Base-by-base conservation (phyloP, 2,113 vertebrate species). In the Odocoileus virginianus region DNA sequence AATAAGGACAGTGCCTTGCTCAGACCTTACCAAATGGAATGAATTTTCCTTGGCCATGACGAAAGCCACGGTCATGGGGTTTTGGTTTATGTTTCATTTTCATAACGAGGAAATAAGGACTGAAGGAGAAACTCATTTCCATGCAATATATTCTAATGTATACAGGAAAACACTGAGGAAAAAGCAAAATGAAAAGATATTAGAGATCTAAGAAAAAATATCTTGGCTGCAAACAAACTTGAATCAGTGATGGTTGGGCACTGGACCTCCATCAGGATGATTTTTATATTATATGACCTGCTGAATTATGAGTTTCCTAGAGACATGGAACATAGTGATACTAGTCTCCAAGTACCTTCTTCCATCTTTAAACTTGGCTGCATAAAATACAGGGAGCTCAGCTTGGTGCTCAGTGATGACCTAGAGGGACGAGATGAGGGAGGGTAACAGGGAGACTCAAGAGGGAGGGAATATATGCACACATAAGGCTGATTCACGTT, bases 51-150 rank as follows among this genome's bases (percentile, higher is more conserved):
- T 23, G 67, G 78, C 79, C 92, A 30, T 94, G 67, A 96, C 4
- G 28, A 95, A 94, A 96, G 33, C 86, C 36, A 57, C 21, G 3
- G 28, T 93, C 57, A 6, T 8, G 43, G 93, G 36, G 30, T 30
- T 30, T 85, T 88, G 45, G 67, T 58, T 92, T 91, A 81, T 40
- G 94, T 76, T 97, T 88, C 47, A 87, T 84, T 92, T 96, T 94
- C 88, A 86, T 54, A 96, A 94, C 7, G 21, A 36, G 21, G 36
- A 58, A 95, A 93, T 61, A 81, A 91, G 89, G 52, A 12, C 54
- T 57, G 55, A 83, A 36, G 82, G 50, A 96, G 43, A 95, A 60
- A 87, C 23, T 88, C 82, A 84, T 87, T 82, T 87, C 52, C 82
- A 84, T 52, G 6, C 88, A 96, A 58, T 87, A 43, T 6, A 91